A percentile compares a stretch with the other conserved stretches of the same genome.
Evolutionary conservation across 1,140 invertebrate species (phyloP).

Genomic region (Platyscapa corneri): DNA sequence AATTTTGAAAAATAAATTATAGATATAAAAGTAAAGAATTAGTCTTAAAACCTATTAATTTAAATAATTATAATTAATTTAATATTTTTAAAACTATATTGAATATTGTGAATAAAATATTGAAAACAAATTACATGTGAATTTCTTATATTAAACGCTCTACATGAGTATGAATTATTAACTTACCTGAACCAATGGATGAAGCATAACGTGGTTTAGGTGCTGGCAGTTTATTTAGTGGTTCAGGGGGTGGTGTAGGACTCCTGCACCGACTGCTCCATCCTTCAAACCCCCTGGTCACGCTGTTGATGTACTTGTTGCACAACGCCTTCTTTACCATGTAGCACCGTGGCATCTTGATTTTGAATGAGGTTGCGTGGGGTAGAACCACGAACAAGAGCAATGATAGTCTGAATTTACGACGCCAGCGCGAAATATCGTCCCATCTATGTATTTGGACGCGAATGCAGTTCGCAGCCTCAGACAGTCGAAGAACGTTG

Average conservation of each 20-base stretch:
- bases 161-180: neutral
- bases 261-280: slow-evolving; percentile 66
- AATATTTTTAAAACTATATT: too few relatives aligned
- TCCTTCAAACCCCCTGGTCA: slow-evolving; percentile 68
- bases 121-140: too few relatives aligned
- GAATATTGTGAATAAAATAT: too few relatives aligned
- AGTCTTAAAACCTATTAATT: too few relatives aligned
- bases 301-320: slow-evolving; percentile 75
- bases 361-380: too few relatives aligned
- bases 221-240: slow-evolving; percentile 37
- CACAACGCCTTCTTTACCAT: slow-evolving; percentile 76
- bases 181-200: slow-evolving; percentile 13
- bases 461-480: neutral
- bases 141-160: too few relatives aligned
- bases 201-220: slow-evolving; percentile 41
- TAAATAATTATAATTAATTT: too few relatives aligned
- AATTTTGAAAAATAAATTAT: too few relatives aligned
- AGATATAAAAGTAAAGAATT: too few relatives aligned
- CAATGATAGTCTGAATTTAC: too few relatives aligned
- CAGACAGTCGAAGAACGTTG: slow-evolving; percentile 16
- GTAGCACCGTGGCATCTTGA: slow-evolving; percentile 75
- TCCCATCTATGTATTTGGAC: neutral
- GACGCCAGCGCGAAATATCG: neutral
- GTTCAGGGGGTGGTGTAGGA: slow-evolving; percentile 60
- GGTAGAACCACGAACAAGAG: neutral